Evolutionary conservation across 2,113 vertebrate species (phyloP), one percentile per base, ranked within the genome.

Genomic region (Meles meles): DNA sequence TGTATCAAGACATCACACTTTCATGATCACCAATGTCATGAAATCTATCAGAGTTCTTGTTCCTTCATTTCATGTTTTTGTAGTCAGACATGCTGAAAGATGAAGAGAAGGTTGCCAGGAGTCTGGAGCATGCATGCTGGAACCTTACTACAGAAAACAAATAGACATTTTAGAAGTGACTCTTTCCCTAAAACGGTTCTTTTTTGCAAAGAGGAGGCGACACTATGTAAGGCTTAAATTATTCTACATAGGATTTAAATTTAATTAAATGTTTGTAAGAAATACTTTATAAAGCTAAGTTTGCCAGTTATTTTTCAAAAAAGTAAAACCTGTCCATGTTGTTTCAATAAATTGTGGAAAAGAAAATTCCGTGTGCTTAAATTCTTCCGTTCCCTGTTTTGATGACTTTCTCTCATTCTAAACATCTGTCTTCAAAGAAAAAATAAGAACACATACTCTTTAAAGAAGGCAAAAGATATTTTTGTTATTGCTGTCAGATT

Each of bases 341-440:
- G 86, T 96, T 97, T 98, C 88, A 98, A 97, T 97, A 96, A 90
- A 92, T 92, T 79, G 91, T 97, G 74, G n/a, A 65, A 61, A 89
- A 95, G 49, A 97, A 95, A 94, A 96, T 95, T 97, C 31, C 39
- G 69, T 90, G 95, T 89, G 59, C 59, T 84, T 98, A 94, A 97
- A 93, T 29, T 88, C 69, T 97, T 95, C 87, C 49, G 88, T 94
- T 87, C 80, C 34, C 5, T 80, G 12, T 74, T 90, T 93, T 96
- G 90, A 88, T 95, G 55, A 83, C 21, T 91, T 92, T 90, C 79
- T 92, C 90, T 93, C 80, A 77, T 88, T 93, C 44, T 59, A 88
- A 82, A 90, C 34, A 92, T 86, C 65, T 96, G 63, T 92, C 65
- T 88, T 84, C 74, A 93, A 76, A 37, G 61, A 63, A 61, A 76